These are phyloP conservation scores for Heliconius melpomene DNA, from an alignment of 1,140 invertebrate species.

Conservation along the genomic window DNA sequence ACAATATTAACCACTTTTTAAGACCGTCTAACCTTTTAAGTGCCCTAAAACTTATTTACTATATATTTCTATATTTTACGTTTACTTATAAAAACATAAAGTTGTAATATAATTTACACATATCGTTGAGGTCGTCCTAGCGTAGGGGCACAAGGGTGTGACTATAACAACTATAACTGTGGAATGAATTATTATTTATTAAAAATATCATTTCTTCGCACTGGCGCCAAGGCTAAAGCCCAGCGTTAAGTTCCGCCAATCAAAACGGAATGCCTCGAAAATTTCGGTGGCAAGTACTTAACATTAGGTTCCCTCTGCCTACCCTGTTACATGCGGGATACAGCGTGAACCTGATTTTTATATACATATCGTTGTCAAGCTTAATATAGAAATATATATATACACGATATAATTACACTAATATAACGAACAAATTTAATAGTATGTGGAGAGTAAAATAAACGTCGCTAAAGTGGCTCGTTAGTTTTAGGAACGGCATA, in stretches of 20 bases:
- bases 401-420: neutral
- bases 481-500: slow-evolving; percentile 66
- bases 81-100: neutral
- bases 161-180: too few species aligned
- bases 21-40: slow-evolving; percentile 8
- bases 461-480: slow-evolving; percentile 44
- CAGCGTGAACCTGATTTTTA: too few species aligned
- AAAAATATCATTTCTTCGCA: too few species aligned
- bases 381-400: neutral
- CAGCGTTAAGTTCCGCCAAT: too few species aligned
- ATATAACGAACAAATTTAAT: neutral
- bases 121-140: neutral
- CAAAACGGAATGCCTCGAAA: too few species aligned
- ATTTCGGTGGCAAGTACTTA: too few species aligned
- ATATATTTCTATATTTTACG: neutral
- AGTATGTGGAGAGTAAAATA: slow-evolving; percentile 1
- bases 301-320: too few species aligned
- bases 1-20: slow-evolving; percentile 13
- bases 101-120: neutral
- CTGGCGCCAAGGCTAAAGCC: too few species aligned
- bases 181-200: too few species aligned
- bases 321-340: too few species aligned
- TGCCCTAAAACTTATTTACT: slow-evolving; percentile 2
- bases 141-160: too few species aligned
- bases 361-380: neutral